Conservation (phyloP, 2,113 vertebrate genomes). For the Pseudopipra pipra region DNA sequence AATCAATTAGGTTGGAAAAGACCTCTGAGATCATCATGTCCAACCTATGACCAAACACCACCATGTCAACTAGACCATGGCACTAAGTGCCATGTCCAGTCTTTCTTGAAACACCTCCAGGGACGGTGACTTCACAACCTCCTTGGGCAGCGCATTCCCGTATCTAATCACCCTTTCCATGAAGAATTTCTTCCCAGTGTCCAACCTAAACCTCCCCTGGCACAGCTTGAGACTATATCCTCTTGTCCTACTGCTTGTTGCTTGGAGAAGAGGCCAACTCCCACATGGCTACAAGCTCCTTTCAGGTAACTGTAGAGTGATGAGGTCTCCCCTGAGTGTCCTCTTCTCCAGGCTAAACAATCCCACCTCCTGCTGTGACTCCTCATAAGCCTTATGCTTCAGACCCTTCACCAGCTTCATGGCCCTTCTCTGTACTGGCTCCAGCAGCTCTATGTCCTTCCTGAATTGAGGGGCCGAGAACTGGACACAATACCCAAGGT, state of each 20-base stretch:
- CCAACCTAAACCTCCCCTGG: neutral
- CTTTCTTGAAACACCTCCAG: neutral
- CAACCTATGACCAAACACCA: neutral
- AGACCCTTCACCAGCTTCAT: neutral
- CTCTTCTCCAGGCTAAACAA: neutral
- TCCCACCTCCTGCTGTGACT: neutral
- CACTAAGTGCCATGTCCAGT: neutral
- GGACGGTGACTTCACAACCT: neutral
- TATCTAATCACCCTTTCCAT: neutral
- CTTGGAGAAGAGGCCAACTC: neutral
- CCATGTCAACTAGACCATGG: neutral
- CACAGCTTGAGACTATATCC: neutral
- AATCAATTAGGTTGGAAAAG: neutral
- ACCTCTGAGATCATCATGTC: neutral
- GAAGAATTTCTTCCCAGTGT: neutral
- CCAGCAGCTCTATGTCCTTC: neutral
- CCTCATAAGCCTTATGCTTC: neutral
- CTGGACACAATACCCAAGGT: neutral
- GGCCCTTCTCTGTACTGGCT: neutral
- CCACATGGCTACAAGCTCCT: neutral
- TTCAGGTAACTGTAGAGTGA: neutral
- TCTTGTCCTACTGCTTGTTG: neutral
- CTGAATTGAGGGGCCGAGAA: neutral
- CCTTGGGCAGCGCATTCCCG: neutral
- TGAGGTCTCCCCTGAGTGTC: neutral